These are phyloP conservation scores for Pseudorasbora parva DNA, from an alignment of 2,113 vertebrate genomes.

Conservation along the genomic window DNA sequence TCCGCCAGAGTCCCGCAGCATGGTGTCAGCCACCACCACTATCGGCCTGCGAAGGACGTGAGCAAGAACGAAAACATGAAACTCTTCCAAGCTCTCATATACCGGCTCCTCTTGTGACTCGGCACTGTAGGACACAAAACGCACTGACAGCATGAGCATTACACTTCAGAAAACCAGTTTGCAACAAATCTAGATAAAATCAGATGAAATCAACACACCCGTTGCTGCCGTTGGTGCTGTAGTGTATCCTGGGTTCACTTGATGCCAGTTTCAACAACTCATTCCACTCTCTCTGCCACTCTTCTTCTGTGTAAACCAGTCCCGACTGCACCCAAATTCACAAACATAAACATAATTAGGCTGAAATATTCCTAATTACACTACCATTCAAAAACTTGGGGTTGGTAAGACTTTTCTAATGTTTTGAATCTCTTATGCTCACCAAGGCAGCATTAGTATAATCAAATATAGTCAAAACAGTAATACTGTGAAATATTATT, in stretches of 20 bases:
- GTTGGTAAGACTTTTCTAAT: neutral
- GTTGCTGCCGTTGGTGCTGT: constrained; percentile 81
- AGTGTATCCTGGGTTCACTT: constrained; percentile 89
- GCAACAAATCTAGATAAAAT: neutral
- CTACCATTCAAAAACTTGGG: neutral
- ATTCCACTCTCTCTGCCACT: constrained; percentile 99
- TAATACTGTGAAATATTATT: neutral
- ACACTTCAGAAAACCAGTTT: neutral
- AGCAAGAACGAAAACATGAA: constrained; percentile 94
- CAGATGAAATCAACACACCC: constrained; percentile 74
- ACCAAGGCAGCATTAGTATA: too few species aligned
- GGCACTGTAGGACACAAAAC: constrained; percentile 67
- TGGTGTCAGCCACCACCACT: constrained; percentile 96
- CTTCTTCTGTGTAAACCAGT: constrained; percentile 95
- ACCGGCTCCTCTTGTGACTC: constrained; percentile 93
- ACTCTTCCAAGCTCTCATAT: constrained; percentile 96
- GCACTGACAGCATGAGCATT: neutral
- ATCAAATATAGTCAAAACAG: neutral
- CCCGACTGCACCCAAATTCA: constrained; percentile 81
- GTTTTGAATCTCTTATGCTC: neutral
- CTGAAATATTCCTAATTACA: neutral
- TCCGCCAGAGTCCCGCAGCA: constrained; percentile 95
- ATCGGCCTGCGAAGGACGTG: constrained; percentile 92
- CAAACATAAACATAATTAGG: constrained; percentile 37
- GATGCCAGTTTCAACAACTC: constrained; percentile 91